A percentile compares a stretch with the other conserved stretches of the same genome.
Evolutionary conservation across 2,888 invertebrate species (phyloP).

Genomic region (Drosophila phalerata): DNA sequence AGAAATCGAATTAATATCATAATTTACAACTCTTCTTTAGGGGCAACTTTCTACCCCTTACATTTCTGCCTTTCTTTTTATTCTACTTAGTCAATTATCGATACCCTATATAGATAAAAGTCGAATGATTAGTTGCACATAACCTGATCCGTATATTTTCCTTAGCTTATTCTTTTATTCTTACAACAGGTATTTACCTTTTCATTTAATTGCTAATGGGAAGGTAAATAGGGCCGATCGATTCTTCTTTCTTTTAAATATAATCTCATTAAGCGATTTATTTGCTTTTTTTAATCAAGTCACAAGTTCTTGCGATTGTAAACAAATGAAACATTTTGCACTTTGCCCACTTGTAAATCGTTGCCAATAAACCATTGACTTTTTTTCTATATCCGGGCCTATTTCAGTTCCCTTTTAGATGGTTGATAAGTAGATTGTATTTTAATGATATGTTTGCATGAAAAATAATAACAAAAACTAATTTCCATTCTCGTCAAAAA

Average conservation of each 20-base stretch:
- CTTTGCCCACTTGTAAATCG: slow-evolving; percentile 41
- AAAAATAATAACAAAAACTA: slow-evolving; percentile 3
- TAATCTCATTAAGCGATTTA: background rate
- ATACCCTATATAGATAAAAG: background rate
- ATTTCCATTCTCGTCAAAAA: slow-evolving; percentile 9
- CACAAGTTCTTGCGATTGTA: slow-evolving; percentile 47
- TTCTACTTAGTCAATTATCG: background rate
- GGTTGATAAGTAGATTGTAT: slow-evolving; percentile 25
- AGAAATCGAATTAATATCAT: background rate
- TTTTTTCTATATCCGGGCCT: slow-evolving; percentile 49
- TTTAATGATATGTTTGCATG: slow-evolving; percentile 22
- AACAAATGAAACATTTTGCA: slow-evolving; percentile 47
- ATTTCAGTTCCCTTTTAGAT: slow-evolving; percentile 35
- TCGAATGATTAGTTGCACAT: background rate
- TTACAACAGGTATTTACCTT: background rate
- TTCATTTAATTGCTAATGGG: background rate
- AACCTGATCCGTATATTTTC: background rate
- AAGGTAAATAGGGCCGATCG: background rate
- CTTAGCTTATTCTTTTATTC: background rate
- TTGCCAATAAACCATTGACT: slow-evolving; percentile 54
- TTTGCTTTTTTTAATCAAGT: slow-evolving; percentile 32
- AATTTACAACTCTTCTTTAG: background rate
- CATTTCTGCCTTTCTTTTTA: background rate
- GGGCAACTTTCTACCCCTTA: background rate
- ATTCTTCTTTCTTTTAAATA: background rate